These are phyloP conservation scores for Bufo gargarizans DNA, from an alignment of 2,113 vertebrate species.

Conservation along the genomic window DNA sequence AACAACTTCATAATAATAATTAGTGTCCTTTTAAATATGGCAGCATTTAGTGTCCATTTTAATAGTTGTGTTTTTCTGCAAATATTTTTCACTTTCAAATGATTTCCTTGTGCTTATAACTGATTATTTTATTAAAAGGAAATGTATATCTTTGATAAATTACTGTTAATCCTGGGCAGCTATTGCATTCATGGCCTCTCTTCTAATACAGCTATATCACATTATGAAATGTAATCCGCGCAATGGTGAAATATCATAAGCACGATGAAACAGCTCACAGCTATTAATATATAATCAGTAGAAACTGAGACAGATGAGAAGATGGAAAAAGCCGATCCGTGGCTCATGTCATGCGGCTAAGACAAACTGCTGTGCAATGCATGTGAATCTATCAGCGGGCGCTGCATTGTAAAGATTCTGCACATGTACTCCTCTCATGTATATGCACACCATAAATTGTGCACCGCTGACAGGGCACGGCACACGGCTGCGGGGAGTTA, in stretches of 20 bases:
- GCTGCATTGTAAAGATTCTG: neutral
- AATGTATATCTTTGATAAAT: no score
- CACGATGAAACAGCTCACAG: neutral
- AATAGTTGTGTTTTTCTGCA: no score
- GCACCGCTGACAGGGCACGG: neutral
- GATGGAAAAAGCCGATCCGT: neutral
- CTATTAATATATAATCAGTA: conserved; percentile 21
- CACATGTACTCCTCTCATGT: neutral
- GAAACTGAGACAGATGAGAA: conserved; percentile 1
- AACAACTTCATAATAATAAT: no score
- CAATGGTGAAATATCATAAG: neutral
- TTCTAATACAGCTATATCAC: neutral
- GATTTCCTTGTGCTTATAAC: no score
- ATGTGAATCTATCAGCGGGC: neutral
- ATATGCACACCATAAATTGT: neutral
- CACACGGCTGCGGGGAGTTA: neutral
- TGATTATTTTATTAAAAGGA: no score
- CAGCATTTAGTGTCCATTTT: no score
- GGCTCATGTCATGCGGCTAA: neutral
- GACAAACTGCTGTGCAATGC: neutral
- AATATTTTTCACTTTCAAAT: no score
- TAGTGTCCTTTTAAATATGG: no score
- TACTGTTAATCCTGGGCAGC: no score
- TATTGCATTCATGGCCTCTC: neutral
- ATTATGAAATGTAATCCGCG: neutral